phyloP scores from a whole-genome alignment of 2,113 vertebrate species.

The Mormoops blainvillei region DNA sequence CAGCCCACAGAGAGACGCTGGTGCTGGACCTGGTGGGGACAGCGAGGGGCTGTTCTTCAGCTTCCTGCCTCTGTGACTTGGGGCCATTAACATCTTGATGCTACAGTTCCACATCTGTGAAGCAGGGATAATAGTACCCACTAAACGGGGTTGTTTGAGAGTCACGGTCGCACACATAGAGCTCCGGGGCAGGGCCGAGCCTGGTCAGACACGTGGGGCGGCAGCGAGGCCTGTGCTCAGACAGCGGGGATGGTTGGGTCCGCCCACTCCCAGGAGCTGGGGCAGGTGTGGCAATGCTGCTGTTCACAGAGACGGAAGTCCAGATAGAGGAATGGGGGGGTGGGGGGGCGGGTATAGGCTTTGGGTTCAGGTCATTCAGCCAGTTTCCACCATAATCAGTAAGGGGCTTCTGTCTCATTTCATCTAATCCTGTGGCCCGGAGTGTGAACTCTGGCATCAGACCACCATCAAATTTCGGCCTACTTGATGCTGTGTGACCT shows the following conservation, averaged over 20 bases:
- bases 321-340: not conserved
- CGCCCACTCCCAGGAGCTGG: not conserved
- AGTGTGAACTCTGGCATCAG: not conserved
- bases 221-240: not conserved
- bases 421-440: not conserved
- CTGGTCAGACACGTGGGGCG: rapidly evolving
- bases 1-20: not conserved
- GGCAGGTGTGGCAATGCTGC: not conserved
- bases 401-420: not conserved
- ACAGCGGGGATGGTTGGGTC: not conserved
- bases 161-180: rapidly evolving
- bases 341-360: too few relatives aligned
- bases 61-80: not conserved
- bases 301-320: not conserved
- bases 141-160: too few relatives aligned
- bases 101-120: not conserved
- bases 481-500: not conserved
- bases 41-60: not conserved
- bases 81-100: rapidly evolving
- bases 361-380: not conserved
- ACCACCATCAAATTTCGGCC: not conserved
- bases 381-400: not conserved
- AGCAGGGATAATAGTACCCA: not conserved
- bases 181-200: rapidly evolving
- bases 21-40: not conserved